Evolutionary conservation across 1,140 invertebrate species (phyloP), one percentile per base, ranked within the genome.

Genomic region (Calliopsis andreniformis): DNA sequence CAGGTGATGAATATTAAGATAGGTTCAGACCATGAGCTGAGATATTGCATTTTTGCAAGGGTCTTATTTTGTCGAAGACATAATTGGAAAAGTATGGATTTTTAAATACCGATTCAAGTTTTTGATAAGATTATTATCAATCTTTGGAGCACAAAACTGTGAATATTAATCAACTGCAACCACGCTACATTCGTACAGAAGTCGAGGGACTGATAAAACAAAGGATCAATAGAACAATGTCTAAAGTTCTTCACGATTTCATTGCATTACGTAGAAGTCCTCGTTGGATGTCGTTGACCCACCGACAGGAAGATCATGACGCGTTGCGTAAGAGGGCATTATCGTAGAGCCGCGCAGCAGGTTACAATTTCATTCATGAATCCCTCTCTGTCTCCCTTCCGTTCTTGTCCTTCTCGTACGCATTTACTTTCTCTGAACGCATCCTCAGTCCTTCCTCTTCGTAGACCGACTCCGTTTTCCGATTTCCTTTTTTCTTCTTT

Each of bases 361-460:
- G 85, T 88, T 88, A 87, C 87, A 86, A 87, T 87, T 88, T 87
- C 85, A 88, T 88, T 88, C 87, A 88, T 86, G 75, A 85, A 80
- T 77, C 83, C 78, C 79, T 78, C 79, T 86, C 76, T 66, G 53
- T 83, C 76, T 83, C 80, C 72, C 76, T 82, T 66, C 63, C 67
- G 79, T 83, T 76, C 73, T 70, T 68, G 23, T 10, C 59, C 39
- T 53, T 43, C 28, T 42, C 61, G 25, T 64, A 59, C 61, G 70
- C 68, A 56, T 87, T 87, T 76, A 86, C 86, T 87, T 87, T 88
- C 86, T 85, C 85, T 51, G 42, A 63, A 64, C 66, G 58, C 67
- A 43, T 62, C 39, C 32, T 56, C 42, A 49, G 70, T 16, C 59
- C 30, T 53, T 49, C 70, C 78, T 63, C 80, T 14, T 28, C 62